These are phyloP conservation scores for Mythimna loreyi DNA, from an alignment of 2,888 invertebrate genomes.

Conservation along the genomic window DNA sequence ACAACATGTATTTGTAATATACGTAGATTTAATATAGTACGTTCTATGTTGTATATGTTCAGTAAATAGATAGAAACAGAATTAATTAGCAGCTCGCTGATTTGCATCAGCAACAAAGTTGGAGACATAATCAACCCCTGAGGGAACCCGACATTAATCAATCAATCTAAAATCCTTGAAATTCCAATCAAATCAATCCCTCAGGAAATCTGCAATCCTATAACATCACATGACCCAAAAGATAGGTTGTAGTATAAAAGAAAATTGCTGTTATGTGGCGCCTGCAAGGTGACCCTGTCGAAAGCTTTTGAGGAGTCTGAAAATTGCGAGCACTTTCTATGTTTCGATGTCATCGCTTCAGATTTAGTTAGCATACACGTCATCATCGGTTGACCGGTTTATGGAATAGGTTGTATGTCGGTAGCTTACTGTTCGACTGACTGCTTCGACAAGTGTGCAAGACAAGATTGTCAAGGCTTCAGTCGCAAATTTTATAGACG, in stretches of 20 bases:
- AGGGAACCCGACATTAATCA: not conserved
- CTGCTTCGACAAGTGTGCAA: not conserved
- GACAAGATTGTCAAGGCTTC: not conserved
- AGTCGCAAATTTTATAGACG: too few species aligned
- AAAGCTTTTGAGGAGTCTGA: not conserved
- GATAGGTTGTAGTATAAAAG: not conserved
- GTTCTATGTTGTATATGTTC: constrained; percentile 29
- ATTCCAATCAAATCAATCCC: not conserved
- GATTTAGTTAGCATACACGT: not conserved
- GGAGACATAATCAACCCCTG: not conserved
- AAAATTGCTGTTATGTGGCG: not conserved
- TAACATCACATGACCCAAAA: not conserved
- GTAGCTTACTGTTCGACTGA: not conserved
- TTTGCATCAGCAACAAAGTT: not conserved
- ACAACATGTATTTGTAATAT: constrained; percentile 25
- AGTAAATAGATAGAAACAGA: constrained; percentile 31
- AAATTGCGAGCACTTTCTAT: not conserved
- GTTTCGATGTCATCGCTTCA: not conserved
- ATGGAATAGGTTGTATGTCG: not conserved
- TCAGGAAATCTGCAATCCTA: not conserved
- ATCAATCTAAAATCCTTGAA: not conserved
- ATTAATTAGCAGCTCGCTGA: not conserved
- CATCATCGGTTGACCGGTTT: not conserved
- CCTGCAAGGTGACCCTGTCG: not conserved
- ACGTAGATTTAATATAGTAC: constrained; percentile 10